Base-by-base conservation (phyloP, 2,113 vertebrate species). In the Sigmodon hispidus region DNA sequence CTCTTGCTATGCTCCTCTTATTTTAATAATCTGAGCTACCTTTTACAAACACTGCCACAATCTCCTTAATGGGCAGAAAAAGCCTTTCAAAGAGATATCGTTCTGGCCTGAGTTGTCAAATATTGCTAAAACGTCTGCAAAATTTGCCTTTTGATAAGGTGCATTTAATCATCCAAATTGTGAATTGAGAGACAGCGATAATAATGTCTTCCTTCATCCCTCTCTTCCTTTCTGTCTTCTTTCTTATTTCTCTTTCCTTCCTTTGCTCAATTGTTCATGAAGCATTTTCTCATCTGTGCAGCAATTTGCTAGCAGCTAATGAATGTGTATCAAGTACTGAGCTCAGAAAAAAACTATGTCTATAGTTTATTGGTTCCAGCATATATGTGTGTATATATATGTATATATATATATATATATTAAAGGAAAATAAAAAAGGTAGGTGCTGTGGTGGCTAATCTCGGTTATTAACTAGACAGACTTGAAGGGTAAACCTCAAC, bases 21-120 rank as follows among this genome's bases (percentile, higher is more conserved):
- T 86, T 95, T 92, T 88, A 88, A 92, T 77, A 95, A 95, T 52
- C 31, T 43, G 75, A 29, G 3, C 5, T 10, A 55, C 36, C 84
- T 87, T 94, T 76, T 75, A 86, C 87, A 96, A 95, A 87, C 87
- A 85, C 70, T 31, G 7, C 17, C 19, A 40, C n/a, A 26, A 48
- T 88, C 94, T 93, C 70, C 45, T 93, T 92, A 24, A 94, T 87
- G 65, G 63, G 76, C 40, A 81, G 17, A 79, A 93, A 88, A 36
- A 89, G 55, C 61, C 50, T 87, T 79, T 95, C 63, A 77, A 48
- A 85, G 75, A 67, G 94, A 94, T 81, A 90, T 57, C 21, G 88
- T 89, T 81, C 69, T 95, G 94, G 86, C 81, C 26, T 48, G 86
- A n/a, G 75, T 26, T 92, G 52, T 86, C 52, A 90, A 96, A 95